These are phyloP conservation scores for Alaudala cheleensis DNA, from an alignment of 2,113 vertebrate genomes.

Conservation along the genomic window DNA sequence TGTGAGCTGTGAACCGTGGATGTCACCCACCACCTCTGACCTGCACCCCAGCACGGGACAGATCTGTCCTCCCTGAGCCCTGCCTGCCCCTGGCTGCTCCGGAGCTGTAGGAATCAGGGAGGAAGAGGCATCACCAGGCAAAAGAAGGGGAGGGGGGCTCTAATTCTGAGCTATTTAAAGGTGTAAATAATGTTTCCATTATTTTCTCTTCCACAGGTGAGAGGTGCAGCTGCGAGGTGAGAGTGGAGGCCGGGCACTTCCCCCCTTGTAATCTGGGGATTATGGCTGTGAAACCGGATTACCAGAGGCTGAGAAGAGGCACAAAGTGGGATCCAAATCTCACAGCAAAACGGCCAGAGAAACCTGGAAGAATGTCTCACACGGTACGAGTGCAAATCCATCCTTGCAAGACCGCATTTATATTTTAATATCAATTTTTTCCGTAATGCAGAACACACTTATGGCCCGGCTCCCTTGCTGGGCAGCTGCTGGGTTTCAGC, in stretches of 20 bases:
- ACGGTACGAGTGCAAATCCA: not conserved
- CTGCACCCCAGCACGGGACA: not conserved
- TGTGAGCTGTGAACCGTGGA: accelerated
- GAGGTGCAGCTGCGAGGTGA: accelerated
- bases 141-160: not conserved
- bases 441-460: conserved; percentile 64
- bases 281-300: conserved; percentile 16
- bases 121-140: not conserved
- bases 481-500: conserved; percentile 66
- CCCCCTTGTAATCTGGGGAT: conserved; percentile 25
- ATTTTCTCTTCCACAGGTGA: not conserved
- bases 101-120: not conserved
- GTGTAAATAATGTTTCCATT: not conserved
- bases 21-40: not conserved
- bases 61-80: not conserved
- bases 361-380: not conserved
- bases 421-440: conserved; percentile 42
- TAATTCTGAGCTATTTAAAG: not conserved
- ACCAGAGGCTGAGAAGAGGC: not conserved
- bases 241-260: accelerated
- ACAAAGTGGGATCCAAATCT: not conserved
- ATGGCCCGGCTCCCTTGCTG: conserved; percentile 35
- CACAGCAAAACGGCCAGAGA: not conserved
- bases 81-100: not conserved
- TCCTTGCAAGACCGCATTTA: not conserved